These are phyloP conservation scores for Venustaconcha ellipsiformis DNA, from an alignment of 1,140 invertebrate genomes.

Conservation along the genomic window DNA sequence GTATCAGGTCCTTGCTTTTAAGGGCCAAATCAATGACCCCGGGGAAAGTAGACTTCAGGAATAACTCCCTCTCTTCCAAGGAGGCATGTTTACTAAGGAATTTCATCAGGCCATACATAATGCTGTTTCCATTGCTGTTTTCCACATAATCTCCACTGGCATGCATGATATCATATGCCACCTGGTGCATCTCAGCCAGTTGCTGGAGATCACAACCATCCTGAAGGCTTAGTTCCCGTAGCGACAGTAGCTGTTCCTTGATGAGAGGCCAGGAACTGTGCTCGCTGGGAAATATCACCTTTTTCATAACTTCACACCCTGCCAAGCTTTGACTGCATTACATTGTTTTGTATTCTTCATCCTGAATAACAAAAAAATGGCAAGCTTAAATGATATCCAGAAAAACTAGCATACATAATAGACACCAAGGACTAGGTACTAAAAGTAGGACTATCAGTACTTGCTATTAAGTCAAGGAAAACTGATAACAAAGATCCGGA, in stretches of 20 bases:
- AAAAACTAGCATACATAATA: too few relatives aligned
- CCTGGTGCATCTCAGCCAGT: neutral
- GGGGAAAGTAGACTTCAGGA: slow-evolving; percentile 9
- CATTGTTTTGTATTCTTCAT: too few relatives aligned
- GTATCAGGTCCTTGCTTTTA: slow-evolving; percentile 3
- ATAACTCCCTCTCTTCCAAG: slow-evolving; percentile 2
- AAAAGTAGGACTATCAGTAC: too few relatives aligned
- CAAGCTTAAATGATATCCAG: too few relatives aligned
- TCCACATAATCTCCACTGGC: slow-evolving; percentile 5
- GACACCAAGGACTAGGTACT: too few relatives aligned
- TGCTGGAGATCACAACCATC: neutral
- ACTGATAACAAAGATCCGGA: too few relatives aligned
- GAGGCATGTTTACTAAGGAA: slow-evolving; percentile 5
- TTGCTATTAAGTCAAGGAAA: too few relatives aligned
- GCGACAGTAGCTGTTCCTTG: neutral
- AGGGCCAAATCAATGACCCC: slow-evolving; percentile 20
- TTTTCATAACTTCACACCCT: slow-evolving; percentile 9
- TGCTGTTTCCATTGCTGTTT: slow-evolving; percentile 1
- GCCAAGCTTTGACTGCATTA: neutral
- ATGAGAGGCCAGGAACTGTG: slow-evolving; percentile 2
- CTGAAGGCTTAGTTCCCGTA: slow-evolving; percentile 1
- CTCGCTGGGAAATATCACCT: slow-evolving; percentile 19
- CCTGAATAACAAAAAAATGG: too few relatives aligned
- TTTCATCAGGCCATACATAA: slow-evolving; percentile 17
- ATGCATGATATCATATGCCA: slow-evolving; percentile 9